A percentile compares a stretch with the other conserved stretches of the same genome.
These are phyloP conservation scores for Otocyon megalotis DNA, from an alignment of 2,113 vertebrate genomes.

Conservation along the genomic window DNA sequence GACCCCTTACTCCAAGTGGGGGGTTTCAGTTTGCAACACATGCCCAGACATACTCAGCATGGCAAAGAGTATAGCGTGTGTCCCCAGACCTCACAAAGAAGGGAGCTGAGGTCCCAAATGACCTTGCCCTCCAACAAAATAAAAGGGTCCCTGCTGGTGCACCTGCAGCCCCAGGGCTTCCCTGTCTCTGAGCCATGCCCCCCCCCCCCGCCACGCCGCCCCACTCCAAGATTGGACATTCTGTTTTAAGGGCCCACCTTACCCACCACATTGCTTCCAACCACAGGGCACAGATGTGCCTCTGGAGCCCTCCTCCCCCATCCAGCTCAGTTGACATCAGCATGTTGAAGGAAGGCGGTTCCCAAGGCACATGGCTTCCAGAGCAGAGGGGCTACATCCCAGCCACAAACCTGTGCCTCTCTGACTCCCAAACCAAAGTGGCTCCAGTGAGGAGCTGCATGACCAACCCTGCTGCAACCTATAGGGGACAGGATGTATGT, in stretches of 20 bases:
- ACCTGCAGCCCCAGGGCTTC: not conserved
- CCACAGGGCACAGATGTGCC: not conserved
- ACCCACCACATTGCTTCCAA: not conserved
- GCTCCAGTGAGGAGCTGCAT: not conserved
- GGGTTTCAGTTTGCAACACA: fast-evolving
- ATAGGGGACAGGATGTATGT: not conserved
- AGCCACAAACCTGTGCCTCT: not conserved
- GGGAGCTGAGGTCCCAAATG: not conserved
- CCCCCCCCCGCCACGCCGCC: too few species aligned
- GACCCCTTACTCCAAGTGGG: fast-evolving
- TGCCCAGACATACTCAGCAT: not conserved
- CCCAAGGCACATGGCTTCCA: not conserved
- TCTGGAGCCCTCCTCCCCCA: not conserved
- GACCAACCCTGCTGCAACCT: not conserved
- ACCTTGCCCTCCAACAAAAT: not conserved
- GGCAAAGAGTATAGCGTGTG: fast-evolving
- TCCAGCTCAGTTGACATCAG: not conserved
- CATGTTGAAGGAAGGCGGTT: fast-evolving
- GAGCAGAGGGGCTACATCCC: not conserved
- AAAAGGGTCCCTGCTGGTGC: not conserved
- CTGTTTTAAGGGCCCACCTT: not conserved
- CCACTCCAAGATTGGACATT: not conserved
- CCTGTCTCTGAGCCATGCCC: fast-evolving
- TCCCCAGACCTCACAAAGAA: not conserved
- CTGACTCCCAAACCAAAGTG: not conserved